phyloP scores from a whole-genome alignment of 2,113 vertebrate genomes.

The Barbus barbus region DNA sequence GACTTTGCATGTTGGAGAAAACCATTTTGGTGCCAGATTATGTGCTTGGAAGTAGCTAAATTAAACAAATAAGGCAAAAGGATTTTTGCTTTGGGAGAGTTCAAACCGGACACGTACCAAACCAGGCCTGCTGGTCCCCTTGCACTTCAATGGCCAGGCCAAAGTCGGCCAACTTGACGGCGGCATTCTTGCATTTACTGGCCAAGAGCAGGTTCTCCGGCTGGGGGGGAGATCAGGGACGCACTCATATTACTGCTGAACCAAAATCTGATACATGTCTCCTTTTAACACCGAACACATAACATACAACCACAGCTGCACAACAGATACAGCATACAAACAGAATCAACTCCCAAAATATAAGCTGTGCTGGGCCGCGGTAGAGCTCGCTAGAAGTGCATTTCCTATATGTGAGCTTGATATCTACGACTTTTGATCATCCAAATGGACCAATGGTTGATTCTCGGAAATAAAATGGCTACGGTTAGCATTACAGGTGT shows the following conservation, averaged over 20 bases:
- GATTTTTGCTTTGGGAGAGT: neutral
- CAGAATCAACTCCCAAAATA: slow-evolving; percentile 8
- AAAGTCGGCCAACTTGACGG: slow-evolving; percentile 93
- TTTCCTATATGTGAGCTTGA: neutral
- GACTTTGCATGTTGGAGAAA: neutral
- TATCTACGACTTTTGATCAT: neutral
- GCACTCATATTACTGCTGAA: slow-evolving; percentile 39
- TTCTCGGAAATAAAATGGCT: neutral
- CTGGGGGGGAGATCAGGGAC: slow-evolving; percentile 66
- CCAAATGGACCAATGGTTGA: neutral
- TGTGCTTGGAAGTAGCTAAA: neutral
- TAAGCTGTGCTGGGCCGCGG: neutral
- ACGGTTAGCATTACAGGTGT: neutral
- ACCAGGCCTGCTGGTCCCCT: slow-evolving; percentile 97
- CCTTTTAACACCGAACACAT: slow-evolving; percentile 17
- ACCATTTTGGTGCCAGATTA: neutral
- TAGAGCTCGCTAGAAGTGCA: neutral
- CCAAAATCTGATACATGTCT: slow-evolving; percentile 13
- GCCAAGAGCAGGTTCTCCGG: slow-evolving; percentile 95
- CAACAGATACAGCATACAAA: neutral
- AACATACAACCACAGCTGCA: slow-evolving; percentile 55
- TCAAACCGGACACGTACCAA: slow-evolving; percentile 77
- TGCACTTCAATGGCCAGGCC: slow-evolving; percentile 96
- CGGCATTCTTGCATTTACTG: slow-evolving; percentile 95
- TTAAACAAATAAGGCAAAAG: neutral